Conservation (phyloP, 2,113 vertebrate genomes). For the Cyanoderma ruficeps region DNA sequence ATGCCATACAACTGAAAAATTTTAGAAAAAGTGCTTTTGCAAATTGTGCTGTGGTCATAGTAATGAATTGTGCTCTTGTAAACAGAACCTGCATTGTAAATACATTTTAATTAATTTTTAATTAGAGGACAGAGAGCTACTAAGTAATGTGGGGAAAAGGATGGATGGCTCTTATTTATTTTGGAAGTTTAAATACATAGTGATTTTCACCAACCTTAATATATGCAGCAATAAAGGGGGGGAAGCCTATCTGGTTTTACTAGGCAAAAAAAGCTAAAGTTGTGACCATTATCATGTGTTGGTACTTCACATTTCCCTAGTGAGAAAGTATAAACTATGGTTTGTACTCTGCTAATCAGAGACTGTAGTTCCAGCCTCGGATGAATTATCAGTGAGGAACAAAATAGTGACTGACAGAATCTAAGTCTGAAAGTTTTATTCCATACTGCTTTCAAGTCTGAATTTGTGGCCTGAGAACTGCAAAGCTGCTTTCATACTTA, state of each 20-base stretch:
- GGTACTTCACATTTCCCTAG: neutral
- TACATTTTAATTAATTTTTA: neutral
- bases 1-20: accelerated
- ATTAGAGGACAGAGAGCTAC: neutral
- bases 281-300: neutral
- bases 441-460: neutral
- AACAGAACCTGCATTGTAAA: neutral
- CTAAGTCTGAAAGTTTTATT: neutral
- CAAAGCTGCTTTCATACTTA: neutral
- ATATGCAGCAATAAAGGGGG: neutral
- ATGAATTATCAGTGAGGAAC: neutral
- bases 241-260: neutral
- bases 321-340: neutral
- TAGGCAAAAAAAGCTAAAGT: neutral
- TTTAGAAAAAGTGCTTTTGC: neutral
- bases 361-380: neutral
- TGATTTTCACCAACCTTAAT: neutral
- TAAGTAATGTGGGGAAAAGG: neutral
- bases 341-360: neutral
- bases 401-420: neutral
- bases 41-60: neutral
- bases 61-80: neutral
- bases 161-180: neutral
- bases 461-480: neutral
- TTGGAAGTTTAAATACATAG: neutral